Conservation (phyloP, 64 coral and sea anemone genomes). For the Catalaphyllia jardinei region DNA sequence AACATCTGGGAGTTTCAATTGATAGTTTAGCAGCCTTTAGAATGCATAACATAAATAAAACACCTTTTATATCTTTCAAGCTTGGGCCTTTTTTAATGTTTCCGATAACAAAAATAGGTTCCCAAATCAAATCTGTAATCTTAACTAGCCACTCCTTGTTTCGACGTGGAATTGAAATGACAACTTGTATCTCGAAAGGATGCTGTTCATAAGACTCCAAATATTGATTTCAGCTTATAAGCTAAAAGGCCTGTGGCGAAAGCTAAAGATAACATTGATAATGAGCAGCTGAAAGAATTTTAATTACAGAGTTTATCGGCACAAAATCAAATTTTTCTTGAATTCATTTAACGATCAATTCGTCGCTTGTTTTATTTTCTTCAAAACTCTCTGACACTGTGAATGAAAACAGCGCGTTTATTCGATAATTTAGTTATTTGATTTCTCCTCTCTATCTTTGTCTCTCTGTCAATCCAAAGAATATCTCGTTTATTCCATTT, state of each 20-base stretch:
- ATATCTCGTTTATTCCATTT: background rate
- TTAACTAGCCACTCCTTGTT: slow-evolving; percentile 23
- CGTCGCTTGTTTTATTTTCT: background rate
- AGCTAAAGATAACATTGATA: slow-evolving; percentile 4
- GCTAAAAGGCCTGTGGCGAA: slow-evolving; percentile 17
- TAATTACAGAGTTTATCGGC: slow-evolving; percentile 22
- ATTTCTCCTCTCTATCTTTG: background rate
- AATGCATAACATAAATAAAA: slow-evolving; percentile 16
- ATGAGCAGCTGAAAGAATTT: background rate
- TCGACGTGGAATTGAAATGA: background rate
- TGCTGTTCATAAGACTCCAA: slow-evolving; percentile 19
- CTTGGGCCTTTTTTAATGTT: background rate
- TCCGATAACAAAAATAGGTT: background rate
- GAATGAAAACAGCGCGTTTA: too few species aligned
- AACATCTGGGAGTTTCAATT: slow-evolving; percentile 27
- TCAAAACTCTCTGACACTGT: background rate
- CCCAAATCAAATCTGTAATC: slow-evolving; percentile 18
- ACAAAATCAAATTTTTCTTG: slow-evolving; percentile 2
- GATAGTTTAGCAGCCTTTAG: slow-evolving; percentile 21
- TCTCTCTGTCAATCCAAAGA: background rate
- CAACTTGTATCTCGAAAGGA: background rate
- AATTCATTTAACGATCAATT: background rate
- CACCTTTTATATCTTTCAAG: background rate
- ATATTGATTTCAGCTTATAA: slow-evolving; percentile 34
- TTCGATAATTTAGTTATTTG: background rate